These are phyloP conservation scores for Bucorvus abyssinicus DNA, from an alignment of 2,797 vertebrate genomes.

Conservation along the genomic window DNA sequence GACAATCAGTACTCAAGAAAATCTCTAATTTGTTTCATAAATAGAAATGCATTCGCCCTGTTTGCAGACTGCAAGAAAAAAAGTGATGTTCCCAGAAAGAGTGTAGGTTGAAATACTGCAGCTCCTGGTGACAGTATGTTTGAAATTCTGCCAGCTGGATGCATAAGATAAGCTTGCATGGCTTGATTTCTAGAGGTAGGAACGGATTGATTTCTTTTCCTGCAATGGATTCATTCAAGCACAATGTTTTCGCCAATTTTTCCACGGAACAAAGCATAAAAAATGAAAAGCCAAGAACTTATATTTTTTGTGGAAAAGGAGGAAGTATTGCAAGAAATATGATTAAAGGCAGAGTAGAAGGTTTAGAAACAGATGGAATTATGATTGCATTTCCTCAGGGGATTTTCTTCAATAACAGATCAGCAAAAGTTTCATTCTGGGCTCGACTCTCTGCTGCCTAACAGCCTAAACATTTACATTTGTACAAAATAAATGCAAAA, in stretches of 20 bases:
- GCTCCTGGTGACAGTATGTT: background rate
- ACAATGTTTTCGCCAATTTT: background rate
- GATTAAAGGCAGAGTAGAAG: background rate
- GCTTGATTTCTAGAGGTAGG: background rate
- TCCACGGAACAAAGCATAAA: background rate
- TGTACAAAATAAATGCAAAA: constrained; percentile 20
- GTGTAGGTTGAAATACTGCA: background rate
- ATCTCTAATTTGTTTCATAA: background rate
- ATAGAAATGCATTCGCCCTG: background rate
- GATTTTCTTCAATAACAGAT: background rate
- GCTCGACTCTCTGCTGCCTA: background rate
- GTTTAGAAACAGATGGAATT: background rate
- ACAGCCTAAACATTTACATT: background rate
- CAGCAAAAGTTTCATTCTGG: background rate
- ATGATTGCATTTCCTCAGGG: background rate
- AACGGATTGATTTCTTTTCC: background rate
- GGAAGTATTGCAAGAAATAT: background rate
- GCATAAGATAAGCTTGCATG: background rate
- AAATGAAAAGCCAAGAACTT: background rate
- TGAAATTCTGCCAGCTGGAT: background rate
- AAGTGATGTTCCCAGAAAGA: background rate
- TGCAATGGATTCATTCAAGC: background rate
- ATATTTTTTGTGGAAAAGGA: background rate
- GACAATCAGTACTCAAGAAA: background rate
- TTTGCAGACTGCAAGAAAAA: background rate